phyloP scores from a whole-genome alignment of 2,888 invertebrate genomes.

The Eucriotettix oculatus region DNA sequence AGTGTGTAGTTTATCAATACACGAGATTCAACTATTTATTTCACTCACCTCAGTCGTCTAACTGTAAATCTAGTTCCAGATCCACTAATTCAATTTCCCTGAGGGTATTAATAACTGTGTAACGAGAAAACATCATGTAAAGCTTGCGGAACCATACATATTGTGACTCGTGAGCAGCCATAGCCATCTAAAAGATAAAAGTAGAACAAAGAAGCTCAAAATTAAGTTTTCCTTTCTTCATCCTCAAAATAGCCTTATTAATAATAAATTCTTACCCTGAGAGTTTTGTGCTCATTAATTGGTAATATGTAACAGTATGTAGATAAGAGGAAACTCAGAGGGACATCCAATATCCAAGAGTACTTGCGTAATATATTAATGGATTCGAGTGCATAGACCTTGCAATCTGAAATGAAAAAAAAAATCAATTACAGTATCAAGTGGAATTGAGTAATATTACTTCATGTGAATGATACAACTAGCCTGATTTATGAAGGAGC shows the following conservation, averaged over 20 bases:
- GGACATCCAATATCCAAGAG: slow-evolving; percentile 64
- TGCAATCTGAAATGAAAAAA: slow-evolving; percentile 46
- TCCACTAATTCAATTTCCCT: slow-evolving; percentile 56
- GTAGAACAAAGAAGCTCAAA: not conserved
- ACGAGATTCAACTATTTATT: no score
- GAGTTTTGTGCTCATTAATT: slow-evolving; percentile 24
- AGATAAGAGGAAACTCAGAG: slow-evolving; percentile 60
- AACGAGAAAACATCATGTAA: slow-evolving; percentile 77
- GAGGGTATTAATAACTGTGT: slow-evolving; percentile 78
- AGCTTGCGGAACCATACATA: slow-evolving; percentile 87
- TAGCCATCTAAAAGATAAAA: slow-evolving; percentile 44
- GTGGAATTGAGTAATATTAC: not conserved
- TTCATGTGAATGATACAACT: not conserved
- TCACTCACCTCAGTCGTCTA: slow-evolving; percentile 31
- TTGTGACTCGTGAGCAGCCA: slow-evolving; percentile 79
- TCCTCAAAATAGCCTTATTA: no score
- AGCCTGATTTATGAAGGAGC: no score
- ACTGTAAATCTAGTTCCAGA: slow-evolving; percentile 58
- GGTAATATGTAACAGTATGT: slow-evolving; percentile 50
- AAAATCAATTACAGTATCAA: slow-evolving; percentile 1
- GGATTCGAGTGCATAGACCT: slow-evolving; percentile 67
- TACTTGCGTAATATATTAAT: slow-evolving; percentile 79
- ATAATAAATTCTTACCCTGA: slow-evolving; percentile 7
- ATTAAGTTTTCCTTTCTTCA: no score
- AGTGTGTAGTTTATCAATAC: no score